phyloP scores from a whole-genome alignment of 2,113 vertebrate genomes.

The Chamaetylas fuelleborni region DNA sequence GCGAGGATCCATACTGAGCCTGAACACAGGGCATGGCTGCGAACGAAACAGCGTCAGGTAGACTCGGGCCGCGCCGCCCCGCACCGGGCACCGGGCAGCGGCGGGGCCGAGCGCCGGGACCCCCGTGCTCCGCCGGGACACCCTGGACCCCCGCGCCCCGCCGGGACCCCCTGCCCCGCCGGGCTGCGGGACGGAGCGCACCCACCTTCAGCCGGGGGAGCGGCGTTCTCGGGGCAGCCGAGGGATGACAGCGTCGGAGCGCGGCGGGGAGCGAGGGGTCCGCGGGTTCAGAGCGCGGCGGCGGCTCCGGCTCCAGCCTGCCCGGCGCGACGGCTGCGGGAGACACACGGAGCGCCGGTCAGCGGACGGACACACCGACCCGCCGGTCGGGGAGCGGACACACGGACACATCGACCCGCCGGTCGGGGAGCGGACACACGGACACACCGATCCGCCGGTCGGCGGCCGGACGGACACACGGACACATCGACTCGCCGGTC shows the following conservation, averaged over 20 bases:
- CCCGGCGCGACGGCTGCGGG: slow-evolving; percentile 59
- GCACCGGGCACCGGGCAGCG: not conserved
- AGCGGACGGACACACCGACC: not conserved
- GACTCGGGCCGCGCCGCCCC: slow-evolving; percentile 61
- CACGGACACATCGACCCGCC: too few relatives aligned
- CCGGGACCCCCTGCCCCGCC: too few relatives aligned
- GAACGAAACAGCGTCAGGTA: slow-evolving; percentile 79
- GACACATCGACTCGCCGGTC: too few relatives aligned
- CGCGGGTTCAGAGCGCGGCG: slow-evolving; percentile 75
- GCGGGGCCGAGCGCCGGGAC: not conserved
- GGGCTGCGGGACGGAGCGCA: slow-evolving; percentile 30
- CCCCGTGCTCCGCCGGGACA: not conserved
- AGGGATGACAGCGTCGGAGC: slow-evolving; percentile 83
- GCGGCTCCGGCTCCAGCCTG: slow-evolving; percentile 53
- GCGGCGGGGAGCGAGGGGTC: slow-evolving; percentile 68
- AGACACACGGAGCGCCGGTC: not conserved
- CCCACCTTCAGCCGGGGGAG: slow-evolving; percentile 89
- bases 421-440: too few relatives aligned
- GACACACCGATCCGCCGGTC: too few relatives aligned
- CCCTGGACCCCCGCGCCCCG: not conserved
- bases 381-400: too few relatives aligned
- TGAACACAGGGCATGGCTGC: slow-evolving; percentile 99
- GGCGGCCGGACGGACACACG: too few relatives aligned
- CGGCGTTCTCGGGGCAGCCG: slow-evolving; percentile 83
- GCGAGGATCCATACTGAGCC: slow-evolving; percentile 99